A percentile compares a stretch with the other conserved stretches of the same genome.
Evolutionary conservation across 2,113 vertebrate genomes (phyloP).

Genomic region (Paraplagusia blochii): DNA sequence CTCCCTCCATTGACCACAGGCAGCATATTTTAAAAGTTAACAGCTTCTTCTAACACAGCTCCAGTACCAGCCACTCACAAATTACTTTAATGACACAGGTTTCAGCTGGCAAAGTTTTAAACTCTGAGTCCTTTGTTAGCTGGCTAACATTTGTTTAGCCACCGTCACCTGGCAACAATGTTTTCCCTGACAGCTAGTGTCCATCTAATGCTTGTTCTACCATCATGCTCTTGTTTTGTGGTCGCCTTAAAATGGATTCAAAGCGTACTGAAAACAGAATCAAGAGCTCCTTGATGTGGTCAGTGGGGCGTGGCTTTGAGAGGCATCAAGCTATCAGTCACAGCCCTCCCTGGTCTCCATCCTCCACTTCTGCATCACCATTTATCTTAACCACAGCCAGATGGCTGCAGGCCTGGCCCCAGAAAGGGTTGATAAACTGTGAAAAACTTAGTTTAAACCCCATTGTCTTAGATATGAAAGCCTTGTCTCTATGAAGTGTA

Average conservation of each 20-base stretch:
- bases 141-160: no score
- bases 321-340: constrained; percentile 53
- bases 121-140: no score
- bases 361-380: constrained; percentile 44
- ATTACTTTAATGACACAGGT: no score
- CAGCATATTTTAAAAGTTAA: no score
- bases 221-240: neutral
- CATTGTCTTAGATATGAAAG: no score
- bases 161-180: no score
- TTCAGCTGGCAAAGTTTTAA: no score
- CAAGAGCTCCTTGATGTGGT: constrained; percentile 4
- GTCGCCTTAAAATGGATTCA: neutral
- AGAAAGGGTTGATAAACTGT: constrained; percentile 45
- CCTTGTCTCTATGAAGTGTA: no score
- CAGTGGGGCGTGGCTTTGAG: constrained; percentile 36
- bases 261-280: constrained; percentile 3
- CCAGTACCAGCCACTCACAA: no score
- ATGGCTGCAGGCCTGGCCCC: constrained; percentile 62
- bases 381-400: constrained; percentile 62
- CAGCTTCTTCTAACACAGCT: no score
- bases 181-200: no score
- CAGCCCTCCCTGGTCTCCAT: constrained; percentile 44
- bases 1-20: no score
- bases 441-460: constrained; percentile 30
- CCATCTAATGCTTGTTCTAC: neutral